Conservation (phyloP, 2,888 invertebrate genomes). For the Chrysolina oricalcia region DNA sequence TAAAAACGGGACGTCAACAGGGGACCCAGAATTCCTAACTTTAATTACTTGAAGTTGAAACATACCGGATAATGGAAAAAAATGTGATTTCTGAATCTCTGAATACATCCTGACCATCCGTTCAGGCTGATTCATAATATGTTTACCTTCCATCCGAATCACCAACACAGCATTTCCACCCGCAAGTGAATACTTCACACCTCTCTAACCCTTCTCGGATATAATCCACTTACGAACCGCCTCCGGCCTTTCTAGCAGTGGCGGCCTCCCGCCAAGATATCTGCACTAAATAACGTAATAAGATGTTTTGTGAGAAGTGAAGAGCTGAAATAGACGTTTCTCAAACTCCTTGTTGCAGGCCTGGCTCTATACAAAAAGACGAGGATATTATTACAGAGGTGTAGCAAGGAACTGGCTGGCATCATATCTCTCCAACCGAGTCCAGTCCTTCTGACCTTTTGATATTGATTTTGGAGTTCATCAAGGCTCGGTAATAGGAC, state of each 20-base stretch:
- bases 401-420: too few species aligned
- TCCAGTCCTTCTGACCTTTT: too few species aligned
- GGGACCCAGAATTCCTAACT: too few species aligned
- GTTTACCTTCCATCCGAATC: slow-evolving; percentile 6
- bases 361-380: background rate
- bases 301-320: slow-evolving; percentile 13
- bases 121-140: background rate
- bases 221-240: slow-evolving; percentile 17
- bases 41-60: too few species aligned
- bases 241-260: slow-evolving; percentile 9
- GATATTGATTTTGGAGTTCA: too few species aligned
- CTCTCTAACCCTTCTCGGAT: background rate
- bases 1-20: too few species aligned
- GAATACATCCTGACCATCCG: background rate
- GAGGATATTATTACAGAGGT: too few species aligned
- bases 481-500: too few species aligned
- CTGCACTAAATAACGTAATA: slow-evolving; percentile 32
- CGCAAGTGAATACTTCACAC: slow-evolving; percentile 13
- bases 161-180: background rate
- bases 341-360: background rate
- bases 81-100: background rate
- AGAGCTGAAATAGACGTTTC: slow-evolving; percentile 11
- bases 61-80: too few species aligned
- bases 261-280: slow-evolving; percentile 21
- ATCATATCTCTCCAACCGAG: too few species aligned